Conservation (phyloP, 2,797 vertebrate species). For the Rhinogobio ventralis region DNA sequence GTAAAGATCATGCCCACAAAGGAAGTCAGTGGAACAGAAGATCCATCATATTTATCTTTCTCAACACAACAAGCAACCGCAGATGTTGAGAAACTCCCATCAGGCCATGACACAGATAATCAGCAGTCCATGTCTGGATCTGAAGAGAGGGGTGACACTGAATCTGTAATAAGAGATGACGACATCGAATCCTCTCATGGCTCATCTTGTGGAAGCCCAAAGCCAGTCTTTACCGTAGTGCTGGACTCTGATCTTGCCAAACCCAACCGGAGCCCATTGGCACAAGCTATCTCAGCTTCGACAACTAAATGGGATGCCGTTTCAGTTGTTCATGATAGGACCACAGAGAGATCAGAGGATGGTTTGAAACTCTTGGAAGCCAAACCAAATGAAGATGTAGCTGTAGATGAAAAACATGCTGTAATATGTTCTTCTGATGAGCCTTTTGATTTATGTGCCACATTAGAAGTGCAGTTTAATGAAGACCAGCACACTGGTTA, state of each 20-base stretch:
- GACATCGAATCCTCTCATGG: not conserved
- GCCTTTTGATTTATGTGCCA: not conserved
- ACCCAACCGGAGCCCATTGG: not conserved
- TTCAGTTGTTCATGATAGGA: not conserved
- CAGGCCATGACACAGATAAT: not conserved
- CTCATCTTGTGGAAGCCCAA: not conserved
- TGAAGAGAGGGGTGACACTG: not conserved
- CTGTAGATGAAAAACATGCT: not conserved
- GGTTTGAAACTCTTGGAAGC: not conserved
- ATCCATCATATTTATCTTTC: not conserved
- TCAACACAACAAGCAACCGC: not conserved
- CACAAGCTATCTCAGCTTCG: conserved; percentile 2
- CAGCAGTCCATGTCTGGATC: not conserved
- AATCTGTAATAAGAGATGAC: not conserved
- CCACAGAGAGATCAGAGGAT: conserved; percentile 13
- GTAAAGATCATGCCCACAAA: not conserved
- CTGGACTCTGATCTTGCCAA: conserved; percentile 24
- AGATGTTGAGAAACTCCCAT: not conserved
- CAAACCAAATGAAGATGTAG: conserved; percentile 2
- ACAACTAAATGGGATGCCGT: not conserved
- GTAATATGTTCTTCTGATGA: not conserved
- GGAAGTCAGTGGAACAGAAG: not conserved
- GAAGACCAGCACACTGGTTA: not conserved
- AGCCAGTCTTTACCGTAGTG: conserved; percentile 18
- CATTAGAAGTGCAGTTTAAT: not conserved